Percentiles rank a stretch among this genome's conserved stretches.
Conservation (phyloP, 2,888 invertebrate genomes). For the Dryocosmus kuriphilus region DNA sequence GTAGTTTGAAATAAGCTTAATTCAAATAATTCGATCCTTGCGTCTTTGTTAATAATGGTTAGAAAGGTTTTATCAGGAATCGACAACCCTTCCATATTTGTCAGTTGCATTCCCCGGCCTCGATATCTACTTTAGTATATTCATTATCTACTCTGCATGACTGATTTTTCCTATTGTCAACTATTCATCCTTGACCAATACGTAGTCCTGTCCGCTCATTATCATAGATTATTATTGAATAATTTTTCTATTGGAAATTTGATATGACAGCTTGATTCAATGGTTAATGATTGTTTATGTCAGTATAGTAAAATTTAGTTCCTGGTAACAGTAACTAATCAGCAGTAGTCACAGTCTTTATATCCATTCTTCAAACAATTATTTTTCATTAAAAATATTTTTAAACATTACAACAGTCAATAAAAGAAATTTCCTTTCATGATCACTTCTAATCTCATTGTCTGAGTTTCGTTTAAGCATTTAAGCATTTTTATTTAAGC, state of each 20-base stretch:
- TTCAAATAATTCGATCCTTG: too few species aligned
- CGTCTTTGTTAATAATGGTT: not conserved
- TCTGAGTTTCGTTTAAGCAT: not conserved
- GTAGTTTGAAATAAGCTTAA: too few species aligned
- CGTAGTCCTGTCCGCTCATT: conserved; percentile 8
- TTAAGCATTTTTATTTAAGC: not conserved
- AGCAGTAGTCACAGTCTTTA: not conserved
- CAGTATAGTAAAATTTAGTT: not conserved
- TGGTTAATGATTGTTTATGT: not conserved
- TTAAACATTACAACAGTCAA: not conserved
- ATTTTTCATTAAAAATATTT: not conserved
- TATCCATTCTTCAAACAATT: too few species aligned
- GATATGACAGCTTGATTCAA: not conserved
- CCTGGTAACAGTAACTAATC: not conserved
- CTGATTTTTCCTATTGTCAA: conserved; percentile 29
- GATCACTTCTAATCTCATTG: not conserved
- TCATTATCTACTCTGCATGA: conserved; percentile 20
- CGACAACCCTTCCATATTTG: conserved; percentile 9
- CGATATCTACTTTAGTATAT: conserved; percentile 4
- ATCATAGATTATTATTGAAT: conserved; percentile 21
- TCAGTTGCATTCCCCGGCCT: conserved; percentile 8
- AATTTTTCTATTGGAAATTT: conserved; percentile 16
- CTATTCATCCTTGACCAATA: conserved; percentile 35
- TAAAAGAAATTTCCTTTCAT: not conserved
- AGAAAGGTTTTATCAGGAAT: not conserved